Conservation (phyloP, 2,888 invertebrate genomes). For the Arctia plantaginis region DNA sequence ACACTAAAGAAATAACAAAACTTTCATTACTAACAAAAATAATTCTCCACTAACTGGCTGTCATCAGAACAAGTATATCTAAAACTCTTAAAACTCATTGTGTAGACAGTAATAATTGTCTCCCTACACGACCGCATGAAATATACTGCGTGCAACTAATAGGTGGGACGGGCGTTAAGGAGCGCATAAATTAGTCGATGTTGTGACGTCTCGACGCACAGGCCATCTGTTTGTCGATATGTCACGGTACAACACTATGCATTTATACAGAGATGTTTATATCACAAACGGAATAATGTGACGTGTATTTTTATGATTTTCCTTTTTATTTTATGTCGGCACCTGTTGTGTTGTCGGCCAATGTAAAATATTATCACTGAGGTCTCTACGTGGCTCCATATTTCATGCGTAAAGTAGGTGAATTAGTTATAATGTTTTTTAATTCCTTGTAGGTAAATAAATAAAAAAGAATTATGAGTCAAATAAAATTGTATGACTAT, state of each 20-base stretch:
- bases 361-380: slow-evolving; percentile 42
- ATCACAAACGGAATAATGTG: slow-evolving; percentile 42
- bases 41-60: slow-evolving; percentile 34
- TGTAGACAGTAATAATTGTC: slow-evolving; percentile 64
- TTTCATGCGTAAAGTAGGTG: slow-evolving; percentile 38
- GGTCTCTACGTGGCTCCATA: slow-evolving; percentile 36
- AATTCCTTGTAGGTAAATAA: slow-evolving; percentile 29
- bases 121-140: slow-evolving; percentile 71
- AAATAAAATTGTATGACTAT: slow-evolving; percentile 34
- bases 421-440: slow-evolving; percentile 34
- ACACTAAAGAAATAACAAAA: slow-evolving; percentile 26
- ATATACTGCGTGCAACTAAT: slow-evolving; percentile 84
- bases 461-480: slow-evolving; percentile 35
- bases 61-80: slow-evolving; percentile 43
- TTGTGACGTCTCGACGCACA: slow-evolving; percentile 79
- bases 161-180: slow-evolving; percentile 85
- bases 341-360: slow-evolving; percentile 41
- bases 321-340: slow-evolving; percentile 29
- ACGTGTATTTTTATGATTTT: slow-evolving; percentile 45
- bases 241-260: slow-evolving; percentile 74
- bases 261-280: slow-evolving; percentile 67
- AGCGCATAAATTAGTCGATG: slow-evolving; percentile 84
- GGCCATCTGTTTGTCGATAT: slow-evolving; percentile 86
- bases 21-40: slow-evolving; percentile 38
- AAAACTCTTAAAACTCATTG: slow-evolving; percentile 52